These are phyloP conservation scores for Nanorana parkeri DNA, from an alignment of 2,113 vertebrate species.

Conservation along the genomic window DNA sequence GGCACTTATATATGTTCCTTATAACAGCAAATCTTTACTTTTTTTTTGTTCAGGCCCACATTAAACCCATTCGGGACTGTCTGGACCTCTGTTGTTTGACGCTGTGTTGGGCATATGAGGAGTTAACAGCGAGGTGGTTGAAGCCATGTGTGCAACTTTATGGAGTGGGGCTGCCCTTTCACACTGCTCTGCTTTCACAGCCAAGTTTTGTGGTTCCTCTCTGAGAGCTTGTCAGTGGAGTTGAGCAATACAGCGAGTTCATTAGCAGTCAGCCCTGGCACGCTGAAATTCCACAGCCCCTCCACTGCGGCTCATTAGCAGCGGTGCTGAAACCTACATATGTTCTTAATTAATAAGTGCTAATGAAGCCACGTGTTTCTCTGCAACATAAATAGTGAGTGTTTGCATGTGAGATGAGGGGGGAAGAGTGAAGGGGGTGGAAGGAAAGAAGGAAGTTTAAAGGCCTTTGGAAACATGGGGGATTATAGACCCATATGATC, in stretches of 20 bases:
- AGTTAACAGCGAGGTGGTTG: not conserved
- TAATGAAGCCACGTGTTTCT: slow-evolving; percentile 49
- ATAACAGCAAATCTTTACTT: too few relatives aligned
- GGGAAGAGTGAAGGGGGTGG: not conserved
- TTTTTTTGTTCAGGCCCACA: too few relatives aligned
- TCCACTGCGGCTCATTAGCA: slow-evolving; percentile 31
- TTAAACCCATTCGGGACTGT: too few relatives aligned
- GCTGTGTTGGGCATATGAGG: not conserved
- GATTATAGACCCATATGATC: not conserved
- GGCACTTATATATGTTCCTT: too few relatives aligned
- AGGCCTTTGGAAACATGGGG: not conserved
- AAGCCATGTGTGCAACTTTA: not conserved
- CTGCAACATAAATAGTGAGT: slow-evolving; percentile 22
- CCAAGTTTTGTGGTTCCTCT: not conserved
- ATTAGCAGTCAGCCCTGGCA: slow-evolving; percentile 47
- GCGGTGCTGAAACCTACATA: slow-evolving; percentile 50
- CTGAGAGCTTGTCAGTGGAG: slow-evolving; percentile 10
- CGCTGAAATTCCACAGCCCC: slow-evolving; percentile 16
- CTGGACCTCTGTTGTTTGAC: too few relatives aligned
- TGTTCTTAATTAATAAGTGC: slow-evolving; percentile 58
- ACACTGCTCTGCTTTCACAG: slow-evolving; percentile 9
- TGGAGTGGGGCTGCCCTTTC: not conserved
- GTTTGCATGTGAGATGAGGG: not conserved
- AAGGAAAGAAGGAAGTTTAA: not conserved
- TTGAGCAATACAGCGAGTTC: slow-evolving; percentile 12